A percentile compares a stretch with the other conserved stretches of the same genome.
phyloP scores from a whole-genome alignment of 2,113 vertebrate species.

The Ivindomyrus marchei region DNA sequence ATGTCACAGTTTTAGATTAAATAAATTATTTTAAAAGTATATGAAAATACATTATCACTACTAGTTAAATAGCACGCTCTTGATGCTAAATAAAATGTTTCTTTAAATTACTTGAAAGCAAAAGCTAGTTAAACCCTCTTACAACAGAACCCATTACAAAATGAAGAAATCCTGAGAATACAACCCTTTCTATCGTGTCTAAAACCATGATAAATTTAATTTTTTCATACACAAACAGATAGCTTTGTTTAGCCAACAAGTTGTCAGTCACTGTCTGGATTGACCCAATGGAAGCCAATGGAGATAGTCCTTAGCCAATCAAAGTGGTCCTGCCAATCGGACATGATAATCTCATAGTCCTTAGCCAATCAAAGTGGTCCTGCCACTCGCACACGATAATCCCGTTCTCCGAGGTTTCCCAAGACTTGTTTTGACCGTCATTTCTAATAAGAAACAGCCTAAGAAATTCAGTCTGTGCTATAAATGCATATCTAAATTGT shows the following conservation, averaged over 20 bases:
- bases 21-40: neutral
- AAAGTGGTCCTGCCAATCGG: neutral
- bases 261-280: neutral
- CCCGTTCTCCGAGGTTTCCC: neutral
- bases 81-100: neutral
- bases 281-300: neutral
- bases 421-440: neutral
- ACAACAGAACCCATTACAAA: neutral
- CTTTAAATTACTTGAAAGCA: neutral
- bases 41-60: neutral
- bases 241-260: neutral
- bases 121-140: neutral
- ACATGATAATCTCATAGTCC: neutral
- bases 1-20: neutral
- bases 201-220: neutral
- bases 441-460: neutral
- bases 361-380: neutral
- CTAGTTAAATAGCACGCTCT: neutral
- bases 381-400: neutral
- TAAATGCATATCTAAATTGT: neutral
- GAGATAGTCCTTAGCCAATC: neutral
- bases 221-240: neutral
- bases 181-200: neutral
- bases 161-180: neutral
- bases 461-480: neutral